phyloP scores from a whole-genome alignment of 2,113 vertebrate species.

The Meles meles region DNA sequence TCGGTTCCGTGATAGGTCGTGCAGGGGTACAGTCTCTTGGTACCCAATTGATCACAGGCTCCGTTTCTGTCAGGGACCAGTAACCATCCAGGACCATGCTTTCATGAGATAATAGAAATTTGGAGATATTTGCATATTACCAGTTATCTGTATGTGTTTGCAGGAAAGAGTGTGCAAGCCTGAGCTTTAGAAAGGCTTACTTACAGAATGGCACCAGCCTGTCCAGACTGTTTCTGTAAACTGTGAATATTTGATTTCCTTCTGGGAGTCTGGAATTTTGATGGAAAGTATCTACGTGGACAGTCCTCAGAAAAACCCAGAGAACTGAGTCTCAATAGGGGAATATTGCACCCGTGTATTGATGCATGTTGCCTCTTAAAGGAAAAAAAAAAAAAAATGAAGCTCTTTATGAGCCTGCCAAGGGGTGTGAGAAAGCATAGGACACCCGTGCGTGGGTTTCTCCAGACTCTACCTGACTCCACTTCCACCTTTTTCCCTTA shows the following conservation, averaged over 20 bases:
- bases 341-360: accelerated
- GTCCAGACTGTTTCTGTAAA: neutral
- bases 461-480: neutral
- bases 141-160: neutral
- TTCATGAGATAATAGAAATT: neutral
- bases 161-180: neutral
- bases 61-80: neutral
- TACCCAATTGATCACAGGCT: neutral
- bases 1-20: neutral
- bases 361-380: no score
- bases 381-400: no score
- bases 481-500: neutral
- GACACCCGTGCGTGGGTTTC: neutral
- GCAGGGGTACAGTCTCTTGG: neutral
- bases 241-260: neutral
- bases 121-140: neutral
- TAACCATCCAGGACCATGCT: neutral
- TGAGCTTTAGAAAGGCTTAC: neutral
- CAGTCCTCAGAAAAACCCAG: neutral
- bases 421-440: neutral
- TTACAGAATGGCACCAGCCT: no score
- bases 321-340: neutral
- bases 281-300: neutral
- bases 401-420: neutral
- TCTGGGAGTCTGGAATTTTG: neutral